Evolutionary conservation across 2,113 vertebrate genomes (phyloP).

Genomic region (Clarias batrachus): DNA sequence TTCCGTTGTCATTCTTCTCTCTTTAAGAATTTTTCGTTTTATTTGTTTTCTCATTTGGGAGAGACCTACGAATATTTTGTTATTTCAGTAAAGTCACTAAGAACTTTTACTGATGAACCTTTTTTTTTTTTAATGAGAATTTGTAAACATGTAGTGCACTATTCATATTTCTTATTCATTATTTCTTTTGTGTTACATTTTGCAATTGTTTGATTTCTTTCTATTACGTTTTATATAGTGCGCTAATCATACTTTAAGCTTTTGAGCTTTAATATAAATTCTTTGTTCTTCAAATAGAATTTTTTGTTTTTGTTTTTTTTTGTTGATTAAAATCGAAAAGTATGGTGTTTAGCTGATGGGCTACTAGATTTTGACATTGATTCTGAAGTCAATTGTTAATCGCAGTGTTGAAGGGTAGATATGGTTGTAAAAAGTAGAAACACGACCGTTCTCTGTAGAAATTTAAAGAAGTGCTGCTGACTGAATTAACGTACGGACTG

Average conservation of each 20-base stretch:
- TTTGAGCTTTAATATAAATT: slow-evolving; percentile 30
- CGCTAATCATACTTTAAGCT: slow-evolving; percentile 17
- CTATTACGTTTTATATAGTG: slow-evolving; percentile 24
- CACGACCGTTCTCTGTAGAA: neutral
- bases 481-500: neutral
- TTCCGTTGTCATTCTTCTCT: slow-evolving; percentile 45
- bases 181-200: slow-evolving; percentile 41
- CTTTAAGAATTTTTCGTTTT: slow-evolving; percentile 35
- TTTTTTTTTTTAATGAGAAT: neutral
- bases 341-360: slow-evolving; percentile 12
- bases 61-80: neutral
- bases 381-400: slow-evolving; percentile 27
- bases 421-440: neutral
- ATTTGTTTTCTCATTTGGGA: slow-evolving; percentile 11
- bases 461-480: slow-evolving; percentile 40
- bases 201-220: slow-evolving; percentile 35
- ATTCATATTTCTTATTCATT: slow-evolving; percentile 5
- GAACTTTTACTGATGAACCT: slow-evolving; percentile 22
- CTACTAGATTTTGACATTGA: slow-evolving; percentile 20
- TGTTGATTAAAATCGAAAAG: neutral
- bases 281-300: neutral
- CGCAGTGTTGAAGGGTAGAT: slow-evolving; percentile 43
- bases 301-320: neutral
- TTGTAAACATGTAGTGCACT: slow-evolving; percentile 36
- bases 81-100: slow-evolving; percentile 35